A percentile compares a stretch with the other conserved stretches of the same genome.
Evolutionary conservation across 1,140 invertebrate species (phyloP).

Genomic region (Cydia splendana): DNA sequence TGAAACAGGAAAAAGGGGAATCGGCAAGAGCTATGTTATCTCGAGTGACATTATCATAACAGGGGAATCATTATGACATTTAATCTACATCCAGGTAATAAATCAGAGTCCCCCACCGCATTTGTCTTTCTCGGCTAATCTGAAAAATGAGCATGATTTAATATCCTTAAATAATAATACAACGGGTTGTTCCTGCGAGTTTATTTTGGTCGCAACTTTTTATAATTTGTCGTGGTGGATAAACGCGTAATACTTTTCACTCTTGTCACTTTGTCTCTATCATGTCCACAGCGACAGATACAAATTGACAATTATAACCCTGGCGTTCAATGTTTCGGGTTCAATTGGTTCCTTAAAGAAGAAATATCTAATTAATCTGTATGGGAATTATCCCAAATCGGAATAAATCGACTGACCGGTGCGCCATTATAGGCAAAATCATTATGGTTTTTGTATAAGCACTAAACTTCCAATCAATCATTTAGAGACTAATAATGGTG

Average conservation of each 20-base stretch:
- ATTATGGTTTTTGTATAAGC: too few species aligned
- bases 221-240: neutral
- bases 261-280: too few species aligned
- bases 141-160: constrained; percentile 16
- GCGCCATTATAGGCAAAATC: too few species aligned
- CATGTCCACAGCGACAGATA: too few species aligned
- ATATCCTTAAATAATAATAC: constrained; percentile 8
- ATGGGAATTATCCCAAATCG: too few species aligned
- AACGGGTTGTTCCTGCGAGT: neutral
- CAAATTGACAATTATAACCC: too few species aligned
- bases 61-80: constrained; percentile 7
- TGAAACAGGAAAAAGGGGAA: neutral
- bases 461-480: too few species aligned
- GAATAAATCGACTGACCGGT: too few species aligned
- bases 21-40: neutral
- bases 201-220: neutral
- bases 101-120: constrained; percentile 4
- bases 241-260: neutral
- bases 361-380: too few species aligned
- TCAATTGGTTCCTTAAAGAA: too few species aligned
- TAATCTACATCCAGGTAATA: constrained; percentile 10
- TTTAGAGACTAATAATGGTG: too few species aligned
- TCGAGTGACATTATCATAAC: constrained; percentile 17
- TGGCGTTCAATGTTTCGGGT: too few species aligned
- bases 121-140: constrained; percentile 21